These are phyloP conservation scores for Anadara kagoshimensis DNA, from an alignment of 1,140 invertebrate genomes.

Conservation along the genomic window DNA sequence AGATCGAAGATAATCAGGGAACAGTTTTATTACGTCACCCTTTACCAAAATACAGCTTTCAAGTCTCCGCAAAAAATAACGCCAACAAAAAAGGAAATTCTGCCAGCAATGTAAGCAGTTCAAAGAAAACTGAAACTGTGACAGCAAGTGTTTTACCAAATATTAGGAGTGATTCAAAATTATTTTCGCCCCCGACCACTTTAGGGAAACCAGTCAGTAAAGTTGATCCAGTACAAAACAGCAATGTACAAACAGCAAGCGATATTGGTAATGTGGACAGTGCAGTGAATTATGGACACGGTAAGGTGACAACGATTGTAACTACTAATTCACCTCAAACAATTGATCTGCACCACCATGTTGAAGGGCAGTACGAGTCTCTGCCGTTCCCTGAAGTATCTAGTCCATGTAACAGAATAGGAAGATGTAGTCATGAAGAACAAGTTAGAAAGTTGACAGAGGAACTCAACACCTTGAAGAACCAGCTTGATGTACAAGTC, in stretches of 20 bases:
- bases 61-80: slow-evolving; percentile 31
- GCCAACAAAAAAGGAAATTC: slow-evolving; percentile 1
- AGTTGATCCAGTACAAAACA: neutral
- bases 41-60: slow-evolving; percentile 62
- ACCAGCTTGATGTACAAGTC: slow-evolving; percentile 71
- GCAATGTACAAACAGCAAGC: neutral
- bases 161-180: neutral
- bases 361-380: neutral
- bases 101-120: neutral
- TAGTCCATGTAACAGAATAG: slow-evolving; percentile 10
- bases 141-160: slow-evolving; percentile 17
- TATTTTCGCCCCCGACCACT: neutral
- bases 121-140: slow-evolving; percentile 10
- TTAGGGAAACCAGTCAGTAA: slow-evolving; percentile 18
- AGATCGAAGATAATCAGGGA: slow-evolving; percentile 10
- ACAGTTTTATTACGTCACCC: slow-evolving; percentile 56
- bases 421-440: slow-evolving; percentile 2
- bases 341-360: neutral
- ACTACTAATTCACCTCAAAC: neutral
- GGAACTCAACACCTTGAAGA: slow-evolving; percentile 49
- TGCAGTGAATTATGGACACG: too few relatives aligned
- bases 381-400: neutral
- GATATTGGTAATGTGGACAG: neutral
- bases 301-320: too few relatives aligned
- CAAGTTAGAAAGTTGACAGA: slow-evolving; percentile 40